Evolutionary conservation across 2,113 vertebrate species (phyloP).

Genomic region (Callipepla squamata): DNA sequence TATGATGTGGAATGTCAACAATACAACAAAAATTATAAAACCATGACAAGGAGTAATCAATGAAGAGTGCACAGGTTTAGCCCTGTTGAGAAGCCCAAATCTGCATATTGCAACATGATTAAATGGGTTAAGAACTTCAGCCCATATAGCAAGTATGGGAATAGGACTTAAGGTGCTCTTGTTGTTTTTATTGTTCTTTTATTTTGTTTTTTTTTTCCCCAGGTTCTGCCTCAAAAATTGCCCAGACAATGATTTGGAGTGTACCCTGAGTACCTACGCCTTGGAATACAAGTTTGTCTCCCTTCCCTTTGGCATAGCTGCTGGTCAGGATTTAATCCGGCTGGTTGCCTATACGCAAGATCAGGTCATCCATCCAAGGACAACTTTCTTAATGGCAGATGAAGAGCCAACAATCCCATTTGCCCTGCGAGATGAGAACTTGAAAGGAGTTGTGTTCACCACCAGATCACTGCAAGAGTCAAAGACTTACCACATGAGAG

Average conservation of each 20-base stretch:
- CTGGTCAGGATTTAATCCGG: constrained; percentile 95
- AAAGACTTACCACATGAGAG: constrained; percentile 91
- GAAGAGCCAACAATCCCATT: constrained; percentile 87
- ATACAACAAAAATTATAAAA: too few species aligned
- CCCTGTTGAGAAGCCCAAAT: background rate
- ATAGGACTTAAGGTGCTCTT: background rate
- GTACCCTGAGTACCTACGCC: constrained; percentile 90
- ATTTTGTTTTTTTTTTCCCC: background rate
- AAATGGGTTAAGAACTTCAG: background rate
- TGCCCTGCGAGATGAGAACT: constrained; percentile 91
- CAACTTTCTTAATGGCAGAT: constrained; percentile 87
- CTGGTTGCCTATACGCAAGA: constrained; percentile 97
- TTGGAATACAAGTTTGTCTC: constrained; percentile 97
- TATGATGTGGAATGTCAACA: too few species aligned
- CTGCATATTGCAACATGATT: background rate
- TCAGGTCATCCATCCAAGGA: constrained; percentile 92
- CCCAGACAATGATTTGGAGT: constrained; percentile 91
- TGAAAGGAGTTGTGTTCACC: constrained; percentile 95
- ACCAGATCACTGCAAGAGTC: constrained; percentile 83
- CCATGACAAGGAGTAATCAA: background rate
- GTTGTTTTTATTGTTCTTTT: background rate
- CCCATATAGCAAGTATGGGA: background rate
- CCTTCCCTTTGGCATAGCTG: constrained; percentile 92
- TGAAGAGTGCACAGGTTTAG: background rate
- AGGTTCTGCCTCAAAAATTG: constrained; percentile 97